These are phyloP conservation scores for Ptycholaimellus sp. DNA, from an alignment of 2,888 invertebrate species.

Conservation along the genomic window DNA sequence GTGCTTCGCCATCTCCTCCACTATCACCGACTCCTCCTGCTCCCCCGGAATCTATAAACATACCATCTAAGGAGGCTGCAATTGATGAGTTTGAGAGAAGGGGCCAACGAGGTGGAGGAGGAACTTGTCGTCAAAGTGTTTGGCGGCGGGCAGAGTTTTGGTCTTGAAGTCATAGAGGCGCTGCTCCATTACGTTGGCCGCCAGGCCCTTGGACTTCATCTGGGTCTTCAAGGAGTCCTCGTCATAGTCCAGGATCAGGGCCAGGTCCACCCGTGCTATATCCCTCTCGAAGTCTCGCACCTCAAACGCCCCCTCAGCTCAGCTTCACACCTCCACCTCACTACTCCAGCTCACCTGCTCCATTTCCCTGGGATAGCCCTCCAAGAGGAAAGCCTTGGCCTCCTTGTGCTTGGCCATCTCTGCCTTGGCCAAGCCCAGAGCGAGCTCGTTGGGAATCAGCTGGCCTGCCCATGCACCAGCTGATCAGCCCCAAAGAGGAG, in stretches of 20 bases:
- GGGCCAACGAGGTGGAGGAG: slow-evolving; percentile 20
- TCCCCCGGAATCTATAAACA: slow-evolving; percentile 23
- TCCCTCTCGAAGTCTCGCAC: slow-evolving; percentile 23
- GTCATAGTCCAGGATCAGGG: slow-evolving; percentile 24
- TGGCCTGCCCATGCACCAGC: slow-evolving; percentile 13
- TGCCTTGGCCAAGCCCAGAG: slow-evolving; percentile 20
- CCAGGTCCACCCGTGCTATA: slow-evolving; percentile 19
- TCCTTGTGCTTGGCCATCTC: slow-evolving; percentile 20
- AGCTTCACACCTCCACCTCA: slow-evolving; percentile 9
- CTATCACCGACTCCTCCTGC: slow-evolving; percentile 18
- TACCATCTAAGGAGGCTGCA: too few relatives aligned
- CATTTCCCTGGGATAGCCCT: slow-evolving; percentile 7
- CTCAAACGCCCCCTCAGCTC: slow-evolving; percentile 21
- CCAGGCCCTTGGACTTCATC: slow-evolving; percentile 18
- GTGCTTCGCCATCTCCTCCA: slow-evolving; percentile 18
- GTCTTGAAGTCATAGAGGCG: slow-evolving; percentile 20
- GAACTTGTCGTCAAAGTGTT: slow-evolving; percentile 24
- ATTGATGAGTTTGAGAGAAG: too few relatives aligned
- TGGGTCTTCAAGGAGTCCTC: slow-evolving; percentile 20
- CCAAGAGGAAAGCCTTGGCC: slow-evolving; percentile 19
- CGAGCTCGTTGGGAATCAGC: slow-evolving; percentile 21
- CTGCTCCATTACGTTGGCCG: slow-evolving; percentile 14
- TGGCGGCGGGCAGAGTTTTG: slow-evolving; percentile 24
- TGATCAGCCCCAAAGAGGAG: not conserved
- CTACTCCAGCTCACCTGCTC: not conserved